phyloP scores from a whole-genome alignment of 2,113 vertebrate genomes.

The Catharus bicknelli region DNA sequence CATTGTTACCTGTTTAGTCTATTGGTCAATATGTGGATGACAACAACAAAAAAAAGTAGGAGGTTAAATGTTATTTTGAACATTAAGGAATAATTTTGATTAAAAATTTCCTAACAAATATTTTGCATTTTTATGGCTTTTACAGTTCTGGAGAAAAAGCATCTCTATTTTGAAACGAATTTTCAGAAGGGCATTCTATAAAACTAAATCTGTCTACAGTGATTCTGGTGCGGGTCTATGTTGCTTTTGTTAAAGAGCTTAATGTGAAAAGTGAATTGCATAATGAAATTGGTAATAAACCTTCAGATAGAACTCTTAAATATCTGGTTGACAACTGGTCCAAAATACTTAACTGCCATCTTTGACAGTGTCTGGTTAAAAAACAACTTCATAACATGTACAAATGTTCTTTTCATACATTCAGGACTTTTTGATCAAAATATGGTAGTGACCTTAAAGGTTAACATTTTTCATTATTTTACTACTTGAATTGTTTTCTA shows the following conservation, averaged over 20 bases:
- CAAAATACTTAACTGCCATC: conserved; percentile 62
- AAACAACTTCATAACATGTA: conserved; percentile 47
- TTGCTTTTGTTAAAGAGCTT: conserved; percentile 61
- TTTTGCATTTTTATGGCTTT: conserved; percentile 77
- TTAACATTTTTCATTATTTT: conserved; percentile 69
- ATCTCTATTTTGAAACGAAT: conserved; percentile 75
- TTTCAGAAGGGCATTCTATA: conserved; percentile 73
- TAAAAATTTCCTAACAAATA: conserved; percentile 67
- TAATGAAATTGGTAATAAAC: conserved; percentile 37
- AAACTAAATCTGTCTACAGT: conserved; percentile 55
- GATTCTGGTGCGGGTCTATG: conserved; percentile 49
- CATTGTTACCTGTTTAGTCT: conserved; percentile 62
- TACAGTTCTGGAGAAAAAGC: conserved; percentile 70
- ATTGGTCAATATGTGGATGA: conserved; percentile 38
- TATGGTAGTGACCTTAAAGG: conserved; percentile 68
- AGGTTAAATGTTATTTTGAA: conserved; percentile 58
- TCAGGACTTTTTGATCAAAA: conserved; percentile 68
- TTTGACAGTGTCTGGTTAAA: conserved; percentile 46
- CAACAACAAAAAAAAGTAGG: neutral
- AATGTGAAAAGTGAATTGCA: conserved; percentile 36
- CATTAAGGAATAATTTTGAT: conserved; percentile 65
- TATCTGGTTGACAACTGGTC: conserved; percentile 59
- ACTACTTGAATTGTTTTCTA: conserved; percentile 72
- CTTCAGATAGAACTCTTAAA: conserved; percentile 22
- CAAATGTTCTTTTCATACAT: conserved; percentile 58